These are phyloP conservation scores for Conistra vaccinii DNA, from an alignment of 2,888 invertebrate genomes.

Conservation along the genomic window DNA sequence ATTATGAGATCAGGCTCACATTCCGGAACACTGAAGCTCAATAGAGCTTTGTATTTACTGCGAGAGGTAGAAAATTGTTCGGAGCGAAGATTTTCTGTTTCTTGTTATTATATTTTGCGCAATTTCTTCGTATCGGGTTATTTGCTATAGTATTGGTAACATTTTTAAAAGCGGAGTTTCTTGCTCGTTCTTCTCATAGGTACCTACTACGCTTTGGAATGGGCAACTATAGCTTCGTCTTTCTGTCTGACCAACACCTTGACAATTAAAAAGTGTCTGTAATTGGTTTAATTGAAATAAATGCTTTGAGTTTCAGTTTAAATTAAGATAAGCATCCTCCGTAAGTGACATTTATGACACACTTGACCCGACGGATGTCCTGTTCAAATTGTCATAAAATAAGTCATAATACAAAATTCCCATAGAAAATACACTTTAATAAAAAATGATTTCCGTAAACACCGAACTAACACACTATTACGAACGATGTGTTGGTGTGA, in stretches of 20 bases:
- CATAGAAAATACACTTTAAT: too few relatives aligned
- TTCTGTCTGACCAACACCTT: background rate
- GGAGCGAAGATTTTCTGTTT: conserved; percentile 26
- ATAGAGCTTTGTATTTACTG: conserved; percentile 55
- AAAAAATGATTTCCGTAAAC: too few relatives aligned
- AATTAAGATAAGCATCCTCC: too few relatives aligned
- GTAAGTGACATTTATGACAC: too few relatives aligned
- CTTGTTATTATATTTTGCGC: conserved; percentile 41
- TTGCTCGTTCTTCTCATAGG: background rate
- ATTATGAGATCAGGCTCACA: conserved; percentile 58
- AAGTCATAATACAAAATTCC: too few relatives aligned
- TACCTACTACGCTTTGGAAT: background rate
- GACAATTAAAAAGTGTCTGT: background rate
- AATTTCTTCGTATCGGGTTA: conserved; percentile 8
- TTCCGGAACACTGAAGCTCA: conserved; percentile 58
- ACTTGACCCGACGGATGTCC: too few relatives aligned
- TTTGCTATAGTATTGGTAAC: background rate
- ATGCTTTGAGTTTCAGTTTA: too few relatives aligned
- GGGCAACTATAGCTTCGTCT: background rate
- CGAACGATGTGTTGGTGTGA: too few relatives aligned
- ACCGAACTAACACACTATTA: too few relatives aligned
- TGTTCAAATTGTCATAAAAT: too few relatives aligned
- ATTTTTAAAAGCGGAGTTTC: background rate
- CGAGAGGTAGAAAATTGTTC: conserved; percentile 50
- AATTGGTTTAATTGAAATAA: background rate